These are phyloP conservation scores for Stegodyphus mimosarum DNA, from an alignment of 1,140 invertebrate species.

Conservation along the genomic window DNA sequence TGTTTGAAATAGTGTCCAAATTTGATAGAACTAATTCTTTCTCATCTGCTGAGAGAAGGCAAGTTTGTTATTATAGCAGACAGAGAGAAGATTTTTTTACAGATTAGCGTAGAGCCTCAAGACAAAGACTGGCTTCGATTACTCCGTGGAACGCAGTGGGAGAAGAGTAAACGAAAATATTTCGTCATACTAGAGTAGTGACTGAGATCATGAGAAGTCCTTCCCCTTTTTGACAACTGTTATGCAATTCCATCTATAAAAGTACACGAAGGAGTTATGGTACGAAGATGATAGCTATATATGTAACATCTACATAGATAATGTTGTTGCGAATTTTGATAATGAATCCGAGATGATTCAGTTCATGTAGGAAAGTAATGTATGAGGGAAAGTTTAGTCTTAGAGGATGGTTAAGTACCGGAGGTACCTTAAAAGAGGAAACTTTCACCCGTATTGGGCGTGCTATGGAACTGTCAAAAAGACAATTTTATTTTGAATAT, in stretches of 20 bases:
- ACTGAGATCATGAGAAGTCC: conserved; percentile 22
- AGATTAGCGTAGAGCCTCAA: conserved; percentile 1
- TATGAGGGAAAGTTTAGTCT: not conserved
- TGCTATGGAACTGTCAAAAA: not conserved
- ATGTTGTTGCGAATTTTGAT: conserved; percentile 14
- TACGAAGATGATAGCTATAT: too few species aligned
- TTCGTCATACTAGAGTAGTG: conserved; percentile 21
- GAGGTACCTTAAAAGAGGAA: not conserved
- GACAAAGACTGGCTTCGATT: conserved; percentile 13
- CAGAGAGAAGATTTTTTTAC: conserved; percentile 21
- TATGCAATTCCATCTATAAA: conserved; percentile 12
- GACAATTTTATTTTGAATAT: not conserved
- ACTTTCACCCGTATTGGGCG: not conserved
- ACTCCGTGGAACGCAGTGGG: not conserved
- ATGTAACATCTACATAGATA: not conserved
- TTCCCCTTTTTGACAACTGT: not conserved
- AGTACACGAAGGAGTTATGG: not conserved
- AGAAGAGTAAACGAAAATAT: not conserved
- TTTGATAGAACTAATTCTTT: not conserved
- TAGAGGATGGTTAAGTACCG: conserved; percentile 18
- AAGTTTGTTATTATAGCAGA: not conserved
- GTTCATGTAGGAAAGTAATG: conserved; percentile 17
- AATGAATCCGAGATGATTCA: not conserved
- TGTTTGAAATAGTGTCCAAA: not conserved
- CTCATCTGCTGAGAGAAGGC: not conserved